Evolutionary conservation across 2,888 invertebrate species (phyloP).

Genomic region (Nomada fucata): DNA sequence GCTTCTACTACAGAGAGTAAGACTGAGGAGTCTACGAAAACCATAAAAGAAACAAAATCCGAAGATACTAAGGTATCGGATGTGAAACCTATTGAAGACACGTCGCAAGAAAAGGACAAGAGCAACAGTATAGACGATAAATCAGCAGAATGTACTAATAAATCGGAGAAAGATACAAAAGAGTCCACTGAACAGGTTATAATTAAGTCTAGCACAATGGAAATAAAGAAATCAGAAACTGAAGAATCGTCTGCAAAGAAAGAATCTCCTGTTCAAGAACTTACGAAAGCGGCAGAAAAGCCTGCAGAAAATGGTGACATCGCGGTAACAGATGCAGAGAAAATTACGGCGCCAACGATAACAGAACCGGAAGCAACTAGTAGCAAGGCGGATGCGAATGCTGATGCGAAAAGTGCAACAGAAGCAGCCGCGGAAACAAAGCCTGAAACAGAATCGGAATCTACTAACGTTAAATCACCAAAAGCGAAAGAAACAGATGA

Average conservation of each 20-base stretch:
- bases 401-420: slow-evolving; percentile 54
- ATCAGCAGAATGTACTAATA: slow-evolving; percentile 46
- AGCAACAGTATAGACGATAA: slow-evolving; percentile 50
- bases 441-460: slow-evolving; percentile 46
- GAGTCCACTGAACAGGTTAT: slow-evolving; percentile 46
- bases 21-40: slow-evolving; percentile 61
- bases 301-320: slow-evolving; percentile 61
- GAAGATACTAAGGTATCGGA: slow-evolving; percentile 51
- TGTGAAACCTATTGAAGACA: slow-evolving; percentile 46
- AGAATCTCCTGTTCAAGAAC: slow-evolving; percentile 38
- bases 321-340: slow-evolving; percentile 53
- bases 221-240: slow-evolving; percentile 46
- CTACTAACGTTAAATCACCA: slow-evolving; percentile 75
- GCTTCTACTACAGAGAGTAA: slow-evolving; percentile 68
- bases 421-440: slow-evolving; percentile 47
- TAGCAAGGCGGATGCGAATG: slow-evolving; percentile 64
- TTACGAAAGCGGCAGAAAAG: slow-evolving; percentile 62
- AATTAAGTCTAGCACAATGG: slow-evolving; percentile 43
- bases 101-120: slow-evolving; percentile 40
- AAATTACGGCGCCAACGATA: slow-evolving; percentile 57
- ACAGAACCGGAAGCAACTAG: slow-evolving; percentile 59
- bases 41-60: slow-evolving; percentile 51
- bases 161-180: slow-evolving; percentile 49
- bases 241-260: slow-evolving; percentile 44
- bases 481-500: slow-evolving; percentile 60